Evolutionary conservation across 2,888 invertebrate genomes (phyloP), one percentile per base, ranked within the genome.

Genomic region (Macrophya alboannulata): DNA sequence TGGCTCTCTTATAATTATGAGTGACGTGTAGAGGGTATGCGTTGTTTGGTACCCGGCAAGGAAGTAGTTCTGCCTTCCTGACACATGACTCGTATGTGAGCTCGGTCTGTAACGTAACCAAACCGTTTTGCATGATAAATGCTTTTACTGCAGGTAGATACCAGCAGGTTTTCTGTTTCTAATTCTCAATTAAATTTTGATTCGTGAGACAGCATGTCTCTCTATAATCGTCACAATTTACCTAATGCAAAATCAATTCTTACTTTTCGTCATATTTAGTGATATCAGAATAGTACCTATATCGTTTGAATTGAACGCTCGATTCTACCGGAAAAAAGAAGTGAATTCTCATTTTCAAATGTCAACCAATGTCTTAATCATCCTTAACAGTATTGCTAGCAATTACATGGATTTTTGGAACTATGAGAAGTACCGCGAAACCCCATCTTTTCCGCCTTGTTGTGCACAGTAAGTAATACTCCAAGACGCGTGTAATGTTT

Each of bases 81-180:
- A 74, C 74, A 74, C 74, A 74, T 74, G 45, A 74, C 45, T 43
- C 45, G 37, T 77, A 77, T 31, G 43, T 17, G 21, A 17, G 12
- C 51, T 55, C 55, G 59, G 77, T 37, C 37, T 72, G 84, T 45
- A 21, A 45, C 51, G 17, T 55, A 55, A 55, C 40, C 31, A 25
- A 76, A 43, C n/a, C 74, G 76, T 71, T 84, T 84, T 84, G 51
- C 84, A 84, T 59, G n/a, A 76, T 55, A 76, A 48, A 55, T 51
- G 21, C 25, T 31, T 12, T 40, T 48, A 21, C 21, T 6, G 10
- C 21, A 21, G 45, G 43, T n/a, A 17, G 8, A 21, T 43, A 40
- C 8, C n/a, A 37, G 55, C 37, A n/a, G 5, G 10, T 21, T 51
- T 76, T 48, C 31, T 37, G 31, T 43, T 77, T 31, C 4, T 5